Conservation (phyloP, 2,888 invertebrate genomes). For the Acleris literana region DNA sequence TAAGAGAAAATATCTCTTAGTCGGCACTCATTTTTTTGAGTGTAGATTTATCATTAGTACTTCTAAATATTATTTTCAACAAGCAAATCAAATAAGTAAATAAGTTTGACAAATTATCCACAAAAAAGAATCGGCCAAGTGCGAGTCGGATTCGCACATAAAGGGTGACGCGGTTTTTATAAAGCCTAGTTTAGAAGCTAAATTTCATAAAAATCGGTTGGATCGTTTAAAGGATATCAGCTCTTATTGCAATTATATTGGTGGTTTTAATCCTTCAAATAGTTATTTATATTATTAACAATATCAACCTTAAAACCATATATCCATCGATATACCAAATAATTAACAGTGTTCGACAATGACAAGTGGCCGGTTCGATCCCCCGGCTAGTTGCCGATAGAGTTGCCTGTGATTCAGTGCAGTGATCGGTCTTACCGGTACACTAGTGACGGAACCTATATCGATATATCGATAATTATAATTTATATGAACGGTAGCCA, state of each 20-base stretch:
- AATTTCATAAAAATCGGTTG: too few species aligned
- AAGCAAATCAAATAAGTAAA: neutral
- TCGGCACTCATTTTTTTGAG: too few species aligned
- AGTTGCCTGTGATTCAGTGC: conserved; percentile 17
- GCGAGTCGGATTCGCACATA: too few species aligned
- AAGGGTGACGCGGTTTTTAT: too few species aligned
- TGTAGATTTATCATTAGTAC: neutral
- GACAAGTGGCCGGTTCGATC: conserved; percentile 19
- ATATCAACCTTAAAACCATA: neutral
- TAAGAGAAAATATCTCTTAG: too few species aligned
- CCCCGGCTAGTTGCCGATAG: conserved; percentile 10
- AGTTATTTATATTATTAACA: too few species aligned
- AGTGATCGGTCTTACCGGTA: conserved; percentile 19
- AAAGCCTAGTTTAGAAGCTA: too few species aligned
- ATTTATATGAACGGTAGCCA: neutral
- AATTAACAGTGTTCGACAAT: conserved; percentile 9
- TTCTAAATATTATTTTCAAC: neutral
- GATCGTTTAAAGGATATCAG: too few species aligned
- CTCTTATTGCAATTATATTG: too few species aligned
- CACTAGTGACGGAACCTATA: conserved; percentile 14
- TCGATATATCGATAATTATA: neutral
- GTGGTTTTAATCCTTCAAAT: too few species aligned
- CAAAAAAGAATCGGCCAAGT: too few species aligned
- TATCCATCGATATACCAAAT: neutral
- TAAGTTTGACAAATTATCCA: too few species aligned